Evolutionary conservation across 2,113 vertebrate genomes (phyloP).

Genomic region (Hypanus sabinus): DNA sequence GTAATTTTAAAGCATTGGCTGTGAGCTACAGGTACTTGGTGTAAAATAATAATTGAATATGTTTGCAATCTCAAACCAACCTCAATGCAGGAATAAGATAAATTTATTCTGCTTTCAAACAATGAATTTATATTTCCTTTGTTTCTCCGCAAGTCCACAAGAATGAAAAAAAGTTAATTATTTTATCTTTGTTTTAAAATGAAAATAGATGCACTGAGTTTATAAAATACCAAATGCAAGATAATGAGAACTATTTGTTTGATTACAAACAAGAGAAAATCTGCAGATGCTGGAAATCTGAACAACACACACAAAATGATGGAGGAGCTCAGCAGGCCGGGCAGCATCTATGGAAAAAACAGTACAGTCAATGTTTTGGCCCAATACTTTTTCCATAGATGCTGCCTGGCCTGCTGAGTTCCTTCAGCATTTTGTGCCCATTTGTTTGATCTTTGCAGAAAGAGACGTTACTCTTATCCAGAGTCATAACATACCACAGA

Average conservation of each 20-base stretch:
- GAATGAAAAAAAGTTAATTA: background rate
- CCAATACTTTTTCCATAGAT: too few species aligned
- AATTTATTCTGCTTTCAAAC: background rate
- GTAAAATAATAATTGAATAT: slow-evolving; percentile 7
- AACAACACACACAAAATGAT: too few species aligned
- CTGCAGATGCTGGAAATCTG: too few species aligned
- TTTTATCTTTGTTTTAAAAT: background rate
- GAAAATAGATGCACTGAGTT: background rate
- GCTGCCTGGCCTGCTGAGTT: too few species aligned
- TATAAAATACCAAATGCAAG: background rate
- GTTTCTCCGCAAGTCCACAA: background rate
- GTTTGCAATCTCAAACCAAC: background rate
- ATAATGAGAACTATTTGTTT: background rate
- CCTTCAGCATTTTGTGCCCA: too few species aligned
- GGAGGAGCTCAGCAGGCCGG: too few species aligned
- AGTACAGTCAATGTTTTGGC: too few species aligned
- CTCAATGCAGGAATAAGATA: background rate
- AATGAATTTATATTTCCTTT: background rate
- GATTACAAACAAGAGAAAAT: too few species aligned
- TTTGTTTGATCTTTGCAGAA: background rate
- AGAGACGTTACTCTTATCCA: background rate
- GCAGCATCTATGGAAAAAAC: too few species aligned
- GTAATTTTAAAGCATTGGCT: background rate
- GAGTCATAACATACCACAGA: too few species aligned
- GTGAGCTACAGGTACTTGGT: background rate